Conservation (phyloP, 2,797 vertebrate genomes). For the Sebastiscus tertius region DNA sequence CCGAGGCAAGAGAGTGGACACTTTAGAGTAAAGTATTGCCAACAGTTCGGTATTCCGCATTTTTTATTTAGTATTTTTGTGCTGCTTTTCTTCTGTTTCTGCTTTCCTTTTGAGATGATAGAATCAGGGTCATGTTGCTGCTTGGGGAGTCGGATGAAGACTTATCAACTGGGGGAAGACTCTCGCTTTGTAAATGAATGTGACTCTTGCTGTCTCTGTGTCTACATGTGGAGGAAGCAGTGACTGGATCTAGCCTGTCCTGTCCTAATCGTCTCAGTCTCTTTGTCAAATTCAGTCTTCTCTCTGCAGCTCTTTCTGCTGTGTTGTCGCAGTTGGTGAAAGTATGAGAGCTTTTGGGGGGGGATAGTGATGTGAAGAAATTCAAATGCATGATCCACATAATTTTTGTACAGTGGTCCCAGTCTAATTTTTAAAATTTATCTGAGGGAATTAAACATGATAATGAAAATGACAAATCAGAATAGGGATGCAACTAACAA, state of each 20-base stretch:
- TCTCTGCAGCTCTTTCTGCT: conserved; percentile 17
- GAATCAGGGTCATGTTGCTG: conserved; percentile 36
- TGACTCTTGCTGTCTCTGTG: conserved; percentile 42
- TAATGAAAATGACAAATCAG: not conserved
- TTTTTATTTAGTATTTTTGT: conserved; percentile 11
- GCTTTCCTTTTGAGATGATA: not conserved
- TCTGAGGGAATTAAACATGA: conserved; percentile 3
- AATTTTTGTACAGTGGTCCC: not conserved
- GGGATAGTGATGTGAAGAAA: conserved; percentile 11
- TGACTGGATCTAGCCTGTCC: conserved; percentile 29
- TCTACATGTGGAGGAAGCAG: conserved; percentile 36
- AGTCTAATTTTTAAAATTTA: not conserved
- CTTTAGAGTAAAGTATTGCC: conserved; percentile 5
- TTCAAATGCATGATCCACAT: conserved; percentile 25
- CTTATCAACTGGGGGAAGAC: conserved; percentile 22
- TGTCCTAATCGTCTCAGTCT: conserved; percentile 37
- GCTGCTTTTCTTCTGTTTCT: conserved; percentile 4
- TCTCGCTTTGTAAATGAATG: conserved; percentile 34
- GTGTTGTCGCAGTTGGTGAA: conserved; percentile 29
- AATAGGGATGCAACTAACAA: not conserved
- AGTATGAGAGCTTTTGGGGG: not conserved
- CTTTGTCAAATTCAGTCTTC: conserved; percentile 38
- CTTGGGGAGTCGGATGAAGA: conserved; percentile 44
- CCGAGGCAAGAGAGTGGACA: conserved; percentile 25
- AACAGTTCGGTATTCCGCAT: not conserved